Evolutionary conservation across 2,797 vertebrate genomes (phyloP).

Genomic region (Tenualosa ilisha): DNA sequence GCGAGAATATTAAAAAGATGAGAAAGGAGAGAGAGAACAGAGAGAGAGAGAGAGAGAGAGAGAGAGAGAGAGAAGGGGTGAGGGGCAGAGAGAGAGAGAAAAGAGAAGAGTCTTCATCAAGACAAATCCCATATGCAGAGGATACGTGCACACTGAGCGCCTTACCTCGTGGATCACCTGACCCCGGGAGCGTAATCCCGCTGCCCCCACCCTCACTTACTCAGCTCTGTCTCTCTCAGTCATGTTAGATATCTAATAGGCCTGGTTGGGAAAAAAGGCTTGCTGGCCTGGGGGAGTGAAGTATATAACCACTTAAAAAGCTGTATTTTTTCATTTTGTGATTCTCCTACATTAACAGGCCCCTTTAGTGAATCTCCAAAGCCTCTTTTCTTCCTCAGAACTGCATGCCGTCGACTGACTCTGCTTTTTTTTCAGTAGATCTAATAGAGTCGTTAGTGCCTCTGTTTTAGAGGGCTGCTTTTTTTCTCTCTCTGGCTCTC

Average conservation of each 20-base stretch:
- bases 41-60: background rate
- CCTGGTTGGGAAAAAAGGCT: constrained; percentile 56
- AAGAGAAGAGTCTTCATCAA: constrained; percentile 10
- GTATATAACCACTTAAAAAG: constrained; percentile 55
- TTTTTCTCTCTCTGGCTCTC: constrained; percentile 1
- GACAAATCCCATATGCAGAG: constrained; percentile 10
- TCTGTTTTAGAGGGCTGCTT: constrained; percentile 4
- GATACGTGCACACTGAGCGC: constrained; percentile 48
- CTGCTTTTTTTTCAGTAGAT: constrained; percentile 26
- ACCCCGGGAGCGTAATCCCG: background rate
- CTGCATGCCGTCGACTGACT: constrained; percentile 30
- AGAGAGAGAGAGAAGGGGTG: background rate
- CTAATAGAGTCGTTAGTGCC: constrained; percentile 9
- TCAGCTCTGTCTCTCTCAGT: constrained; percentile 54
- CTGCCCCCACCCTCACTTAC: constrained; percentile 44
- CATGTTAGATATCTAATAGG: constrained; percentile 62
- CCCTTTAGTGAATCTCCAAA: constrained; percentile 50
- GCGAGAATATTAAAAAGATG: constrained; percentile 23
- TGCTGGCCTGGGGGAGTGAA: constrained; percentile 26
- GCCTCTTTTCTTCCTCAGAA: constrained; percentile 38
- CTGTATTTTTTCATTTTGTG: constrained; percentile 43
- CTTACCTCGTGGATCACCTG: constrained; percentile 34
- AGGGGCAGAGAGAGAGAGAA: background rate
- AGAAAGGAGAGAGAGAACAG: too few species aligned
- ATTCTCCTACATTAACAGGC: constrained; percentile 47